Conservation (phyloP, 2,113 vertebrate genomes). For the Glaucidium brasilianum region DNA sequence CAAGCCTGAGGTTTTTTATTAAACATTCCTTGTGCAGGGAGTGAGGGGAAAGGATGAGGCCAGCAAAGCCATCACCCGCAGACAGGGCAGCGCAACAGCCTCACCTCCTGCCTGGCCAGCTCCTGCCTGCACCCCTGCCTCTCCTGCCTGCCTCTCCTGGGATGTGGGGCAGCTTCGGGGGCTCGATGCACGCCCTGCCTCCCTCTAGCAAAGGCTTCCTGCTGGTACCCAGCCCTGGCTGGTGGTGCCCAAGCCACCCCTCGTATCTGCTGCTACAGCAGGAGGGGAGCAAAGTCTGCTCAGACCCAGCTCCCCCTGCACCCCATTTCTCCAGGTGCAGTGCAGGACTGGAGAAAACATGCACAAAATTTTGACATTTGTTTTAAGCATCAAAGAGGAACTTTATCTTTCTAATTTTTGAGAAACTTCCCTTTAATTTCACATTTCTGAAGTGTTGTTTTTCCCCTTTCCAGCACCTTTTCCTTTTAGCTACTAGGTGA, state of each 20-base stretch:
- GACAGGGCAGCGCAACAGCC: rapidly evolving
- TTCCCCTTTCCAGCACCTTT: slow-evolving; percentile 1
- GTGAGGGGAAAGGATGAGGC: background rate
- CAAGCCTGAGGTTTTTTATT: background rate
- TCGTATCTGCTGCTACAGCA: background rate
- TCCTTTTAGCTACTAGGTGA: slow-evolving; percentile 22
- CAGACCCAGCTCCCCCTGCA: background rate
- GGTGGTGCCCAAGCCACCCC: background rate
- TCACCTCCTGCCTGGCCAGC: background rate
- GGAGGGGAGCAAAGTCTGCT: background rate
- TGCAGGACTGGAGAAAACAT: background rate
- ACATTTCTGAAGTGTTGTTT: slow-evolving; percentile 20
- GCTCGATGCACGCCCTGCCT: rapidly evolving
- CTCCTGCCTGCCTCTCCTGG: background rate
- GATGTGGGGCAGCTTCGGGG: background rate
- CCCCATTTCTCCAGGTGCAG: background rate
- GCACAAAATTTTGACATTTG: background rate
- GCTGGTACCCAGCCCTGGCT: rapidly evolving
- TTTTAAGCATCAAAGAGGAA: background rate
- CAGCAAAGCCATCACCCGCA: background rate
- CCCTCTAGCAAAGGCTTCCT: background rate
- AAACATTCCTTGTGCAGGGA: background rate
- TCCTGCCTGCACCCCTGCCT: background rate
- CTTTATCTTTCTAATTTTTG: slow-evolving; percentile 47
- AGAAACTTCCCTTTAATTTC: slow-evolving; percentile 27